A percentile compares a stretch with the other conserved stretches of the same genome.
Conservation (phyloP, 2,113 vertebrate species). For the Daphoenositta chrysoptera region DNA sequence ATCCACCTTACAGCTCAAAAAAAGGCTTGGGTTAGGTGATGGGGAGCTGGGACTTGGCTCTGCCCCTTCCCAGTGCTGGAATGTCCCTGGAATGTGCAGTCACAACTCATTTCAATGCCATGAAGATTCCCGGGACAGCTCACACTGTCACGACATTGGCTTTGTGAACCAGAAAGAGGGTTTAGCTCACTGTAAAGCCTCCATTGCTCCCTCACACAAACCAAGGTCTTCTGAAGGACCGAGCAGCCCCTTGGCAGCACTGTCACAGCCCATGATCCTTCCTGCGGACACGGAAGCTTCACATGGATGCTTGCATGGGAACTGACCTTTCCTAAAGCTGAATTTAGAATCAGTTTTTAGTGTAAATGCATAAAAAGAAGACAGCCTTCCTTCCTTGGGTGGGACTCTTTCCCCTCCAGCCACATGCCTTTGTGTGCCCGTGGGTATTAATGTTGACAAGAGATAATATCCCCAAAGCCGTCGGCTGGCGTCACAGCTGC, state of each 20-base stretch:
- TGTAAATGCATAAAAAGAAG: neutral
- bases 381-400: constrained; percentile 50
- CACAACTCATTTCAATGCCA: neutral
- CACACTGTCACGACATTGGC: accelerated
- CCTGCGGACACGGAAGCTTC: neutral
- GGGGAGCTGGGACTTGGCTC: neutral
- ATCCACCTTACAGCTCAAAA: neutral
- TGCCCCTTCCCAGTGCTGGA: neutral
- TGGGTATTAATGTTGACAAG: neutral
- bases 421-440: neutral
- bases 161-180: neutral
- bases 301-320: neutral
- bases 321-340: constrained; percentile 11
- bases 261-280: neutral
- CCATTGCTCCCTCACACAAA: accelerated
- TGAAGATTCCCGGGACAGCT: neutral
- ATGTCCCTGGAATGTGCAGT: neutral
- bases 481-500: neutral
- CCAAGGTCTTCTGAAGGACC: neutral
- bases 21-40: neutral
- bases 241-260: neutral
- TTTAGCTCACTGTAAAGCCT: neutral
- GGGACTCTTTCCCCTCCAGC: constrained; percentile 7
- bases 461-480: constrained; percentile 9
- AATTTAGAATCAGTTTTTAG: constrained; percentile 12